Percentiles rank a stretch among this genome's conserved stretches.
Conservation (phyloP, 2,888 invertebrate species). For the Cerceris rybyensis region DNA sequence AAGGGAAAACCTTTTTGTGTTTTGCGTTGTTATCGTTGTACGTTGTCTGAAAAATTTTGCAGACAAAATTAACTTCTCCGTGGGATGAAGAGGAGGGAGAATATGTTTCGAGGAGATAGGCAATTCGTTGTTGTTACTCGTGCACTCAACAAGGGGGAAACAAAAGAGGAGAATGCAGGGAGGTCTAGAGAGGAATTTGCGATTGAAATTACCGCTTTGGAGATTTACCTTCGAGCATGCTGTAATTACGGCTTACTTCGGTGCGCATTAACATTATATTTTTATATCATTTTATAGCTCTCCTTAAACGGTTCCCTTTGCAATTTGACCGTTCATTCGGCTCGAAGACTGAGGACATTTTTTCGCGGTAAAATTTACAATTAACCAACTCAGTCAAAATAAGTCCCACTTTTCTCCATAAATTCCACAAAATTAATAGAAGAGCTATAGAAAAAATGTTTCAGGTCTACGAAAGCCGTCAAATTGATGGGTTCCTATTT, state of each 20-base stretch:
- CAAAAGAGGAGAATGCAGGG: too few relatives aligned
- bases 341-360: neutral
- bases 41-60: neutral
- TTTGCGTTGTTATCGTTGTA: neutral
- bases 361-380: neutral
- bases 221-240: neutral
- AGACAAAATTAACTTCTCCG: neutral
- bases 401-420: too few relatives aligned
- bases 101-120: neutral
- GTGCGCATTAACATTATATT: neutral
- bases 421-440: too few relatives aligned
- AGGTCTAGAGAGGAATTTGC: neutral
- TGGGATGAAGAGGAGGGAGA: neutral
- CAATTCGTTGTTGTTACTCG: neutral
- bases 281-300: neutral
- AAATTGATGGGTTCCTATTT: too few relatives aligned
- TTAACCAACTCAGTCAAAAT: too few relatives aligned
- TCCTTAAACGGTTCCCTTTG: neutral
- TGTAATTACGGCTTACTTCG: slow-evolving; percentile 5
- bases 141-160: too few relatives aligned
- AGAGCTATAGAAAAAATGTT: too few relatives aligned
- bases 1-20: neutral
- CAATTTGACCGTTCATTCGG: too few relatives aligned
- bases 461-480: too few relatives aligned
- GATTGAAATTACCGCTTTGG: neutral